Evolutionary conservation across 2,888 invertebrate species (phyloP), one percentile per base, ranked within the genome.

Genomic region (Clivina fossor): DNA sequence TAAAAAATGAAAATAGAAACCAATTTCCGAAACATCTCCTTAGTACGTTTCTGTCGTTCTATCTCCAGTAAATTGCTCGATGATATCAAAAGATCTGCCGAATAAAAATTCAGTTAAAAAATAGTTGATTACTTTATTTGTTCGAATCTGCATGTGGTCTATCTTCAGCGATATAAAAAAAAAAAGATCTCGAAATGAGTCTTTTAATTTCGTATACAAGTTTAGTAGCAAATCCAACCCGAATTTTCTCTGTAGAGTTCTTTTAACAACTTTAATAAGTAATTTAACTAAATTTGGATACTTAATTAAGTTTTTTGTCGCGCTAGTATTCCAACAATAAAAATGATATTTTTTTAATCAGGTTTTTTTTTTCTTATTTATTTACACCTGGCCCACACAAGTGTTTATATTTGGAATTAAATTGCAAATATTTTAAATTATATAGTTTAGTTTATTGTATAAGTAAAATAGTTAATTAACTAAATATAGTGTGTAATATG

Each of bases 111-210:
- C 44, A 32, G 44, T 28, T 44, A 32, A 44, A n/a, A 38, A 44
- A 44, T 44, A 44, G 28, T 44, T 44, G 44, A 44, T 48, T 48
- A 48, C 48, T 48, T 48, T 48, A 48, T 48, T 48, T 48, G 48
- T 48, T 19, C 26, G 33, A 26, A 48, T 48, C 48, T 24, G 35
- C 48, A 48, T 48, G 48, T 33, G 30, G 48, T 48, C 48, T 16
- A 20, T 7, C 13, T 28, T 28, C 44, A 30, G 32, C 30, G 44
- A 37, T n/a, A n/a, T n/a, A n/a, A n/a, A n/a, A n/a, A n/a, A n/a
- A n/a, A n/a, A n/a, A n/a, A n/a, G n/a, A n/a, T n/a, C n/a, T n/a
- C n/a, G n/a, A n/a, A n/a, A n/a, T n/a, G n/a, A n/a, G n/a, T n/a
- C n/a, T n/a, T n/a, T n/a, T n/a, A n/a, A n/a, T n/a, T n/a, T n/a